Evolutionary conservation across 1,140 invertebrate species (phyloP), one percentile per base, ranked within the genome.

Genomic region (Bombus breviceps): DNA sequence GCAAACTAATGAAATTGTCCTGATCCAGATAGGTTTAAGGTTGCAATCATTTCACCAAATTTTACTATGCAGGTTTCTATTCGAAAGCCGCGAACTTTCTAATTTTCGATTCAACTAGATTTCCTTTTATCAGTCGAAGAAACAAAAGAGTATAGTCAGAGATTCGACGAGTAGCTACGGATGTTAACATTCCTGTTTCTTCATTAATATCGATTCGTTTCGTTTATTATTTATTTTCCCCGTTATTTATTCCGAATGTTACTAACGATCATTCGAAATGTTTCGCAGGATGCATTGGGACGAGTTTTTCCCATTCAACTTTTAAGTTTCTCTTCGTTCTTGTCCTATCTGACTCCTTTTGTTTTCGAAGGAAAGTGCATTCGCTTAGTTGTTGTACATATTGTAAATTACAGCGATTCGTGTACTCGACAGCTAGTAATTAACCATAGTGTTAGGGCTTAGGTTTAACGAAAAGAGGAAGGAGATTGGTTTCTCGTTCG

Each of bases 321-420:
- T 8, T 79, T 37, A 25, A 22, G 13, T 80, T 80, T 25, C 57
- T 18, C 12, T 32, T 28, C 37, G 47, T 59, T 12, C 68, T 62
- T 72, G 43, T 73, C n/a, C 41, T 43, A 18, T 47, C 41, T 32
- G 41, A 43, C n/a, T 22, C 1, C 15, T 73, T 41, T 41, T 71
- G 34, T 69, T 68, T 72, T 64, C 28, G n/a, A 66, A 78, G 75
- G 83, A 62, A 80, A 86, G 91, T 93, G 92, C 92, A 92, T 94
- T 94, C 92, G 90, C 93, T 95, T 94, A 92, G 94, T 90, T 93
- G 88, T 91, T 95, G 94, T 95, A 95, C 81, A 95, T 95, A 95
- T 94, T 85, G 94, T 95, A 95, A 93, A 95, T 93, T 93, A 91
- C 88, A 74, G 47, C 77, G 76, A 91, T 90, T 92, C 91, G 91